Conservation (phyloP, 2,888 invertebrate species). For the Margaritifera margaritifera region DNA sequence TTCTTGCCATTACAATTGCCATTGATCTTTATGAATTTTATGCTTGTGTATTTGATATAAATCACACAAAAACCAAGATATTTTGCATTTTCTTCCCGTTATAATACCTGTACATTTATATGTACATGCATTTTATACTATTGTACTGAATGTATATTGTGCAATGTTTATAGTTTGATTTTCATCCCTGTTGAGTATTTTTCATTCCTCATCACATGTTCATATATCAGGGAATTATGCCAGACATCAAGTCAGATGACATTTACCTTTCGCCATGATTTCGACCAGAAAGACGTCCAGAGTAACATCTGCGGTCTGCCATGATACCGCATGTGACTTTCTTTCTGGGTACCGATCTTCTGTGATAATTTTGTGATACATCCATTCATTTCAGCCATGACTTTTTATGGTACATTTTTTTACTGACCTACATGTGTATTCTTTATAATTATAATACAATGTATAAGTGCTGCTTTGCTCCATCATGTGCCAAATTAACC, state of each 20-base stretch:
- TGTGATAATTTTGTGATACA: constrained; percentile 30
- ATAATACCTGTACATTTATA: no score
- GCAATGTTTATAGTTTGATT: no score
- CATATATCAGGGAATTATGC: constrained; percentile 38
- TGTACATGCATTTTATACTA: no score
- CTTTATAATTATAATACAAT: not conserved
- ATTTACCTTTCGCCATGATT: constrained; percentile 41
- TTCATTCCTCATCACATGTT: constrained; percentile 37
- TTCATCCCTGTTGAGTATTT: not conserved
- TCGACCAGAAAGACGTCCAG: constrained; percentile 32
- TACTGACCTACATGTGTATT: not conserved
- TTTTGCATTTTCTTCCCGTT: no score
- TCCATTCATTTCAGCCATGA: constrained; percentile 6
- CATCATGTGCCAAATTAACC: constrained; percentile 3
- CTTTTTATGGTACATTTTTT: constrained; percentile 16
- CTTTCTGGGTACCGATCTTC: constrained; percentile 19
- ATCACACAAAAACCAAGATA: no score
- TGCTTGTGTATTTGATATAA: no score
- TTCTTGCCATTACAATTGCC: no score
- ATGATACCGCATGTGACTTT: constrained; percentile 48
- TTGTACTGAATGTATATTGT: no score
- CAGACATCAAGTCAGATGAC: constrained; percentile 5
- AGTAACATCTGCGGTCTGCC: constrained; percentile 43
- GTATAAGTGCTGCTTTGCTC: constrained; percentile 1
- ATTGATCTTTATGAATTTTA: no score